These are phyloP conservation scores for Diabrotica balteata DNA, from an alignment of 2,888 invertebrate genomes.

Conservation along the genomic window DNA sequence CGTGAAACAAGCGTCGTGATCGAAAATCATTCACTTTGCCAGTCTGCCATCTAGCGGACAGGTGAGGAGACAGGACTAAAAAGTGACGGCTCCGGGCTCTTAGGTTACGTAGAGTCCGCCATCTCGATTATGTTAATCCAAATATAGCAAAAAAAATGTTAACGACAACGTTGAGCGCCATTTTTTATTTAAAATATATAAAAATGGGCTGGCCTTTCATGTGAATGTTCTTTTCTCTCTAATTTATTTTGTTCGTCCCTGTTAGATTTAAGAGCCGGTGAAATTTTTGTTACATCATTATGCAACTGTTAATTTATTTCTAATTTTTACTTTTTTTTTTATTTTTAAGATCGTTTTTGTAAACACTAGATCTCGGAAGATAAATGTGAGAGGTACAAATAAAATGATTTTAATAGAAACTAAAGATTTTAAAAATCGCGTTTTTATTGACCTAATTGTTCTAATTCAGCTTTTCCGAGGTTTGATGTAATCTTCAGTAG, in stretches of 20 bases:
- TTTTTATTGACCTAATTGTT: no score
- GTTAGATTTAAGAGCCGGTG: slow-evolving; percentile 1
- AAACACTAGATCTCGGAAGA: no score
- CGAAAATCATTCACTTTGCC: slow-evolving; percentile 62
- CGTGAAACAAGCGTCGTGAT: slow-evolving; percentile 83
- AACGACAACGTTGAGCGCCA: slow-evolving; percentile 29
- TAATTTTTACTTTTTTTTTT: no score
- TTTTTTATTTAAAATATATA: slow-evolving; percentile 9
- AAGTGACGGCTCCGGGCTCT: slow-evolving; percentile 32
- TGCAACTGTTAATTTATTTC: no score
- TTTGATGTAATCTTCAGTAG: no score
- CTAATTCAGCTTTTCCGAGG: no score
- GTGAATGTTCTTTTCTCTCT: slow-evolving; percentile 32
- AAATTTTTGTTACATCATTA: neutral
- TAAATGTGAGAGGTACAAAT: no score
- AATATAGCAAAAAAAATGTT: slow-evolving; percentile 21
- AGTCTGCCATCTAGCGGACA: slow-evolving; percentile 44
- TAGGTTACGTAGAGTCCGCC: slow-evolving; percentile 23
- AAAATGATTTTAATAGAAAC: no score
- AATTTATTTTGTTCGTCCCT: slow-evolving; percentile 23
- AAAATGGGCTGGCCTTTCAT: slow-evolving; percentile 31
- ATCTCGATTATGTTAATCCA: slow-evolving; percentile 22
- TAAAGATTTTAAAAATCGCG: no score
- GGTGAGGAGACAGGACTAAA: slow-evolving; percentile 35
- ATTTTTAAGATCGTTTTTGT: no score